These are phyloP conservation scores for Phylloscopus whistleri DNA, from an alignment of 2,113 vertebrate genomes.

Conservation along the genomic window DNA sequence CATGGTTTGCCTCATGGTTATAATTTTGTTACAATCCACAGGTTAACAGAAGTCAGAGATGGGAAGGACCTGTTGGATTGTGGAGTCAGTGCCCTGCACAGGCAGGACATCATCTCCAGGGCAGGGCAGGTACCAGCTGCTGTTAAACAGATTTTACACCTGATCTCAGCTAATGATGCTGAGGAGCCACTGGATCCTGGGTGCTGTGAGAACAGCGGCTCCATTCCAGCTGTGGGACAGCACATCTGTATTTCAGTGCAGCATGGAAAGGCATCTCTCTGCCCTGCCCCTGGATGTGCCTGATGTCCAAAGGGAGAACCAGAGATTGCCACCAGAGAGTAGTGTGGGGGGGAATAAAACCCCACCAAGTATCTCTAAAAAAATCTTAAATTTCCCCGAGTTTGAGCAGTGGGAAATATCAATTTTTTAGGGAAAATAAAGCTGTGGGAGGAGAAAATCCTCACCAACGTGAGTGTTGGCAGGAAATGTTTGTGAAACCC, in stretches of 20 bases:
- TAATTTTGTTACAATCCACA: constrained; percentile 69
- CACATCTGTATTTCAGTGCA: neutral
- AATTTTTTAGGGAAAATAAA: neutral
- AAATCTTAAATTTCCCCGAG: neutral
- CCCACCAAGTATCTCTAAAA: neutral
- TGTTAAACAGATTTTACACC: constrained; percentile 57
- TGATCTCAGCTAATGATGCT: constrained; percentile 51
- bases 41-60: constrained; percentile 70
- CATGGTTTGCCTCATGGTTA: constrained; percentile 66
- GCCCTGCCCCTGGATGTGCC: neutral
- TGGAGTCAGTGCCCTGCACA: constrained; percentile 62
- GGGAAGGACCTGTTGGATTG: constrained; percentile 66
- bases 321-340: neutral
- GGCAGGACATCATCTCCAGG: constrained; percentile 47
- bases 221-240: neutral
- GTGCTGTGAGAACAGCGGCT: constrained; percentile 1
- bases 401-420: neutral
- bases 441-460: neutral
- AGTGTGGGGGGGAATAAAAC: fast-evolving
- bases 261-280: neutral
- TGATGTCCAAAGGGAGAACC: neutral
- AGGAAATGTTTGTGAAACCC: neutral
- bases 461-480: neutral
- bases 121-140: constrained; percentile 11
- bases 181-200: neutral